Conservation (phyloP, 2,797 vertebrate species). For the Cercopithecus hamlyni region DNA sequence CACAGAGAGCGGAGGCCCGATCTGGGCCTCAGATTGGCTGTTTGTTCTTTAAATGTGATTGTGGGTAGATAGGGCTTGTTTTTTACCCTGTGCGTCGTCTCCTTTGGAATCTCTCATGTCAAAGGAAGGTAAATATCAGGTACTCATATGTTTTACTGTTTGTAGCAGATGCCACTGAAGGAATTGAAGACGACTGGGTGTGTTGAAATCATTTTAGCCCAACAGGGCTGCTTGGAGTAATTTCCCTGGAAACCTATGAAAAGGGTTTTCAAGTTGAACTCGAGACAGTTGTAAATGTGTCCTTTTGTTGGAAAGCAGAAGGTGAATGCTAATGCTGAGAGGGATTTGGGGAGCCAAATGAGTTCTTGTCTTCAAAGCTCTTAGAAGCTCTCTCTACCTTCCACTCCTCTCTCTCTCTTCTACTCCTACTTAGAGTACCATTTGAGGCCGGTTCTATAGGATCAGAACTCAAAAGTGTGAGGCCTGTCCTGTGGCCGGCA, state of each 20-base stretch:
- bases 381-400: neutral
- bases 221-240: slow-evolving; percentile 44
- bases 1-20: neutral
- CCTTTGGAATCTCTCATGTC: neutral
- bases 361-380: neutral
- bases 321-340: slow-evolving; percentile 64
- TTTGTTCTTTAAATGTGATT: neutral
- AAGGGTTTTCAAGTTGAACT: slow-evolving; percentile 54
- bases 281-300: slow-evolving; percentile 60
- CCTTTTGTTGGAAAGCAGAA: slow-evolving; percentile 57
- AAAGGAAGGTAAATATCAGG: slow-evolving; percentile 51
- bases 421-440: neutral
- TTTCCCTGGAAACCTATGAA: slow-evolving; percentile 59
- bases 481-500: rapidly evolving
- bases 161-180: slow-evolving; percentile 21
- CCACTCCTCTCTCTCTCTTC: neutral
- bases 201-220: slow-evolving; percentile 40
- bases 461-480: neutral
- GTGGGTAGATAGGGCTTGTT: neutral
- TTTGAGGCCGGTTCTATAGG: neutral
- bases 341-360: neutral
- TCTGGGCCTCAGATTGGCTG: neutral
- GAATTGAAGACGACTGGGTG: neutral
- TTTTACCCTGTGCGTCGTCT: neutral
- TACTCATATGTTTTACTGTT: neutral